phyloP scores from a whole-genome alignment of 2,797 vertebrate genomes.

The Onychomys torridus region DNA sequence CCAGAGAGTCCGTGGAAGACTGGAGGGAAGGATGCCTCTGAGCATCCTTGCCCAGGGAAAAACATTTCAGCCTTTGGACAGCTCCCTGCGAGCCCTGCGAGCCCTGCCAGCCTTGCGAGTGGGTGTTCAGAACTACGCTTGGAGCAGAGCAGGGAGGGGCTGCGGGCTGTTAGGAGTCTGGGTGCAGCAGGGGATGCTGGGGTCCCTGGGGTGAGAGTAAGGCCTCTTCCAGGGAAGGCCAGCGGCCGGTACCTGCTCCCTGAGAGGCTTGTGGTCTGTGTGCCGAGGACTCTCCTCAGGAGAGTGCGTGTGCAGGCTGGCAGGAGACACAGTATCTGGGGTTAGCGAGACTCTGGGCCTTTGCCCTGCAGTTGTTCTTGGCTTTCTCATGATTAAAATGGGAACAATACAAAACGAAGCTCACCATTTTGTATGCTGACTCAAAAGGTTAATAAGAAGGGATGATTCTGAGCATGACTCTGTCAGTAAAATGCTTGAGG shows the following conservation, averaged over 20 bases:
- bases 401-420: neutral
- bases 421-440: neutral
- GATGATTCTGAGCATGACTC: neutral
- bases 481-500: neutral
- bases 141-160: neutral
- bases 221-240: neutral
- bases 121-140: too few species aligned
- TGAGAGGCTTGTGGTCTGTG: neutral
- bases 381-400: neutral
- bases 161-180: neutral
- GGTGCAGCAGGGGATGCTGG: neutral
- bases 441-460: neutral
- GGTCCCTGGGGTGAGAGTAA: neutral
- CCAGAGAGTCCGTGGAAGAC: neutral
- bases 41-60: neutral
- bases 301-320: neutral
- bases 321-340: neutral
- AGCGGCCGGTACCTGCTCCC: neutral
- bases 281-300: neutral
- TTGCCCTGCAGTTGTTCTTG: neutral
- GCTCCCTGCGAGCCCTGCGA: slow-evolving; percentile 14
- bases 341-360: neutral
- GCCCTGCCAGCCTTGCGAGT: neutral
- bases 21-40: fast-evolving
- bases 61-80: slow-evolving; percentile 79